Evolutionary conservation across 2,113 vertebrate genomes (phyloP), one percentile per base, ranked within the genome.

Genomic region (Melanostigma gelatinosum): DNA sequence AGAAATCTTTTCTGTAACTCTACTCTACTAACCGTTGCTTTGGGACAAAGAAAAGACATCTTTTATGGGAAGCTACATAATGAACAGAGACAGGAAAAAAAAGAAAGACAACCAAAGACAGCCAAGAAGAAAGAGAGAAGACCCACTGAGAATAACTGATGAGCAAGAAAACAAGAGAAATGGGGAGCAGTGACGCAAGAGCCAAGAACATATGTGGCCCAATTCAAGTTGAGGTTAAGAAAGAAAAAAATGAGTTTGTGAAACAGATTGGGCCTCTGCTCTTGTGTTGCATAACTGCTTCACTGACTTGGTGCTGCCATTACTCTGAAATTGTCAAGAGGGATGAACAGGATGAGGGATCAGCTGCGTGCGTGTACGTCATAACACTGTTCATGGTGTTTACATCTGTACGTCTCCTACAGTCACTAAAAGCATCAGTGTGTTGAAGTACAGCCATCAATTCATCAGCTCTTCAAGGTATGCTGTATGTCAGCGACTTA

Each of bases 201-300:
- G 10, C 9, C 18, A 66, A 42, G 86, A 84, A 86, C 74, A 87
- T 24, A 63, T 75, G 83, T 71, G 44, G 69, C 72, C 57, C 38
- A 6, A 2, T 34, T 34, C 36, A 58, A 75, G 68, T 24, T 66
- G 65, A 71, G 79, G 79, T 88, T 84, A 81, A 80, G 80, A 77
- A 80, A 85, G 61, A 77, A 72, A 77, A 16, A 61, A 68, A 57
- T 27, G 27, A 84, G 60, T 66, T 63, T 72, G 38, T 71, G 42
- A 44, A 75, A 87, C 63, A 79, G 36, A 79, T 9, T 84, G 84
- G 65, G 67, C 64, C 44, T 66, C 79, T 80, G 77, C 78, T 48
- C 67, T 79, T 42, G 11, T 74, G 34, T 79, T 86, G 64, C 76
- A 63, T 86, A 85, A 88, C 75, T 38, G 29, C 34, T 85, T 76